These are phyloP conservation scores for Taxidea taxus DNA, from an alignment of 2,113 vertebrate genomes.

Conservation along the genomic window DNA sequence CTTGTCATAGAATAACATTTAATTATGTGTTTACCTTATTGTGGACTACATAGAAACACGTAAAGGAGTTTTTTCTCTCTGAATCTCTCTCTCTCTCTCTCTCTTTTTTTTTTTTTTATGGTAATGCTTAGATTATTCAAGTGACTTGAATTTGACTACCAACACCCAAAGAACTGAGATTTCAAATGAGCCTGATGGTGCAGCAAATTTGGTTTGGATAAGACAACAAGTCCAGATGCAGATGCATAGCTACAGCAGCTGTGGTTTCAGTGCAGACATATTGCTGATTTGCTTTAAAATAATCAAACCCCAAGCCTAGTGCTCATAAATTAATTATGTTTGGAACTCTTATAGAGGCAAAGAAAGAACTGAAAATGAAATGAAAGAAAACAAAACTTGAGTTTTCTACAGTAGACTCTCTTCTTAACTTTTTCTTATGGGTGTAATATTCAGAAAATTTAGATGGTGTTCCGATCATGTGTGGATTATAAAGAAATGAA, in stretches of 20 bases:
- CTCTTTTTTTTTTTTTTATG: not conserved
- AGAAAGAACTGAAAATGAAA: not conserved
- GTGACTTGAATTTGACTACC: not conserved
- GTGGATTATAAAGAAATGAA: not conserved
- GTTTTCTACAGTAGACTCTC: not conserved
- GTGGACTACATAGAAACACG: not conserved
- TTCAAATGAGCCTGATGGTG: slow-evolving; percentile 10
- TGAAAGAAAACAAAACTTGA: not conserved
- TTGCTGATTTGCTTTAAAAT: slow-evolving; percentile 50
- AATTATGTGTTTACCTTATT: not conserved
- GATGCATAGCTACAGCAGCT: slow-evolving; percentile 20
- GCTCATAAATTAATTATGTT: slow-evolving; percentile 57
- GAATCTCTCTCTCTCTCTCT: not conserved
- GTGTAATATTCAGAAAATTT: not conserved
- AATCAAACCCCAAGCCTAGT: slow-evolving; percentile 41
- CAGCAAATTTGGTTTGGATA: slow-evolving; percentile 20
- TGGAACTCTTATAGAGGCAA: not conserved
- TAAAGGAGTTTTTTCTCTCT: not conserved
- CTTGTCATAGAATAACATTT: not conserved
- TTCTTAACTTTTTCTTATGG: not conserved
- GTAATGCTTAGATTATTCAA: not conserved
- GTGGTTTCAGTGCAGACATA: slow-evolving; percentile 41
- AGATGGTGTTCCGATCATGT: not conserved
- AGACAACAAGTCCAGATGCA: slow-evolving; percentile 52
- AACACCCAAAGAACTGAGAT: not conserved